Evolutionary conservation across 2,797 vertebrate genomes (phyloP), one percentile per base, ranked within the genome.

Genomic region (Lacerta bilineata): DNA sequence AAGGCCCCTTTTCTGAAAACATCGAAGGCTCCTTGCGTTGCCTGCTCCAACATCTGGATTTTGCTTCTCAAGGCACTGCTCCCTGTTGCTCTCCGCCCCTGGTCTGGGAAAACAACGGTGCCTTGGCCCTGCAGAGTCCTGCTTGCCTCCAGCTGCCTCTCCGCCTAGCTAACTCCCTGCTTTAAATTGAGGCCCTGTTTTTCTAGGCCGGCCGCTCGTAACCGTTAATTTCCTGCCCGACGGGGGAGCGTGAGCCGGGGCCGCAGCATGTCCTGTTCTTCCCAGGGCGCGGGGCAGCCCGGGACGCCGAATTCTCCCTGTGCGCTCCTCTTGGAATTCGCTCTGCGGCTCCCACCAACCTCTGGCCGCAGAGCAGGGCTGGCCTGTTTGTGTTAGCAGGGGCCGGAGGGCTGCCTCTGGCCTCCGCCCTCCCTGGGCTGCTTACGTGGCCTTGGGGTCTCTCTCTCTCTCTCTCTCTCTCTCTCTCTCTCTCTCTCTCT

Each of bases 221-320:
- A 87, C 91, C 46, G 68, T 81, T 88, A 90, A 92, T 94, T 93
- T 94, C 72, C 68, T 89, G 86, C 33, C 0, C 15, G 64, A 80
- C 85, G 87, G 92, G 90, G 61, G 91, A 88, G 91, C 4, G 69
- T 76, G 0, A 2, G 2, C 46, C 66, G 46, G 27, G 84, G 90
- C 90, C 69, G 78, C 1, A 8, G 87, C 86, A 33, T 77, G 41
- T 92, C 61, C 79, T 0, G 0, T 15, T 91, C 87, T 78, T 81
- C 82, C n/a, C 55, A 80, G 91, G 83, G 61, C 86, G 80, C 87
- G 33, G 3, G 0, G 74, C 88, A 0, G 41, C 61, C 66, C 86
- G 82, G 75, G 77, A 84, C 77, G 41, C 43, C 72, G 71, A 2
- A 8, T 75, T 74, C 55, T 64, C 2, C 25, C 36, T 90, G 83